Evolutionary conservation across 2,888 invertebrate genomes (phyloP).

Genomic region (Dryadula phaetusa): DNA sequence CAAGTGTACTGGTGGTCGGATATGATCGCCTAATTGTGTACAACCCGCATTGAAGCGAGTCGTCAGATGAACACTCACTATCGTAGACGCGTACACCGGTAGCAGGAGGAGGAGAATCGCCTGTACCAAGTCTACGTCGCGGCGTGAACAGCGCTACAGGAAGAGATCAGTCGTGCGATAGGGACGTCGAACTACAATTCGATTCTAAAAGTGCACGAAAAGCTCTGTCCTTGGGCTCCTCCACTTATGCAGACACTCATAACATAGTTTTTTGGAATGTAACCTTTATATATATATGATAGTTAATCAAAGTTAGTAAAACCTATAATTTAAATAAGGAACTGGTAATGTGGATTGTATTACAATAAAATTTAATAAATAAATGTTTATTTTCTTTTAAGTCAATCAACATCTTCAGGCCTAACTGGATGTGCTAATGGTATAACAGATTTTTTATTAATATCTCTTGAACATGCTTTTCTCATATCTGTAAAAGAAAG

Average conservation of each 20-base stretch:
- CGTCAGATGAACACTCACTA: conserved; percentile 10
- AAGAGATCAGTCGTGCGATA: neutral
- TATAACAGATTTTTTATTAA: conserved; percentile 95
- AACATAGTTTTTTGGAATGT: too few species aligned
- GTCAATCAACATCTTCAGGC: conserved; percentile 95
- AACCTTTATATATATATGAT: too few species aligned
- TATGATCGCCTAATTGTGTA: conserved; percentile 4
- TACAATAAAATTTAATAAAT: conserved; percentile 22
- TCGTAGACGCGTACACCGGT: neutral
- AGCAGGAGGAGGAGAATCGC: conserved; percentile 15
- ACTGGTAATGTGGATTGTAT: neutral
- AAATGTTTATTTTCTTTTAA: conserved; percentile 37
- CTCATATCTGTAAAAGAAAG: conserved; percentile 94
- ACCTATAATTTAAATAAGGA: neutral
- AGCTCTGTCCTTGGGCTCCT: too few species aligned
- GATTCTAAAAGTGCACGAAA: too few species aligned
- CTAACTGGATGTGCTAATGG: conserved; percentile 97
- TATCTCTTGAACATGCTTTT: conserved; percentile 97
- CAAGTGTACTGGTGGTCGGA: conserved; percentile 21
- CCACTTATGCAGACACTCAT: too few species aligned
- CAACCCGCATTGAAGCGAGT: neutral
- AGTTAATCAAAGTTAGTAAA: too few species aligned
- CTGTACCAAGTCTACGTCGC: neutral
- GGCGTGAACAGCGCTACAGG: neutral
- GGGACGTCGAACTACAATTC: neutral